A percentile compares a stretch with the other conserved stretches of the same genome.
Conservation (phyloP, 2,797 vertebrate species). For the Intellagama lesueurii region DNA sequence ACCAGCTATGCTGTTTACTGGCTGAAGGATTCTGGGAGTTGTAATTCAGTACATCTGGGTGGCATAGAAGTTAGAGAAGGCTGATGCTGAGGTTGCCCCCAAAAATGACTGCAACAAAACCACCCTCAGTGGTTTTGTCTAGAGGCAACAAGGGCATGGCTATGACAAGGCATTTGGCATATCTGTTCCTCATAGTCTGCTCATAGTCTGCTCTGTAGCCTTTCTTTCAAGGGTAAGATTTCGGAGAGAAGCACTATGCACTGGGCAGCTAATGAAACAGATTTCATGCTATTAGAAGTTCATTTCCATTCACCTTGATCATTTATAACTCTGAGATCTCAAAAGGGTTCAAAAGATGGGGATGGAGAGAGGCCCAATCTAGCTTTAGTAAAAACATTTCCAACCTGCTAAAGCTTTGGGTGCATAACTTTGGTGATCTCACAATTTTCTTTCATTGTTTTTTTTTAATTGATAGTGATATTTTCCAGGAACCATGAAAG, state of each 20-base stretch:
- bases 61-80: neutral
- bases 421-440: constrained; percentile 63
- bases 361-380: constrained; percentile 37
- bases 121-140: constrained; percentile 9
- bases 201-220: constrained; percentile 5
- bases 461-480: constrained; percentile 65
- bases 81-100: neutral
- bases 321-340: constrained; percentile 69
- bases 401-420: constrained; percentile 56
- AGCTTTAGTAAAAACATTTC: constrained; percentile 62
- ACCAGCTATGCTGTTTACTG: neutral
- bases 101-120: accelerated
- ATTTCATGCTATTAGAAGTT: constrained; percentile 55
- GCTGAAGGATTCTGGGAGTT: neutral
- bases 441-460: constrained; percentile 65
- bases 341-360: constrained; percentile 49
- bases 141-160: neutral
- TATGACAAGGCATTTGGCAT: neutral
- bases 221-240: neutral
- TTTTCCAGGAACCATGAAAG: constrained; percentile 27
- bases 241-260: constrained; percentile 9
- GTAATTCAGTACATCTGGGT: neutral
- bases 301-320: constrained; percentile 60
- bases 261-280: constrained; percentile 47
- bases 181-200: constrained; percentile 37